Base-by-base conservation (phyloP, 2,797 vertebrate species). In the Chloroceryle amazona region DNA sequence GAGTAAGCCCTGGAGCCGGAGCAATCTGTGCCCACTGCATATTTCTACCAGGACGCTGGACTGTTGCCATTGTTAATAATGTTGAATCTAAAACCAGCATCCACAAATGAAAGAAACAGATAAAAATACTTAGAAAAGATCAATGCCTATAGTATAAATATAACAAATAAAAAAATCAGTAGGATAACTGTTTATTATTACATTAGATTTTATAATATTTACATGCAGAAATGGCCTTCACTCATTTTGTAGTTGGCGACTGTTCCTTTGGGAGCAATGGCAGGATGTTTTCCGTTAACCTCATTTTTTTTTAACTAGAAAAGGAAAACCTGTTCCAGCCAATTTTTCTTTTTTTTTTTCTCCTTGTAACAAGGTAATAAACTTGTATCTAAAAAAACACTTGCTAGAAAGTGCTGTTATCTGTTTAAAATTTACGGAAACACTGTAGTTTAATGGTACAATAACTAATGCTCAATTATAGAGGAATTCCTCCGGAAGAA, bases 351-450 rank as follows among this genome's bases (percentile, higher is more conserved):
- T 94, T 75, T 20, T 86, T 79, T 33, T 76, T 52, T 26, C 51
- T 78, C 86, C 58, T 23, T 55, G 94, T 95, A 91, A 84, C 70
- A 97, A 94, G 96, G 90, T 97, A 97, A 97, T 97, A 98, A 98
- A 98, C 78, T 97, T 97, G 68, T 97, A 98, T 97, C 96, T 94
- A 97, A 96, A 93, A 97, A 98, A 94, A 68, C 96, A 98, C 95
- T 97, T 98, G 95, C 97, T 97, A 98, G 96, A 98, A 98, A 98
- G 93, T 97, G 94, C 94, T 92, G 91, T 96, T 98, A 97, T 98
- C 97, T 97, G 89, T 97, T 97, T 96, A 95, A 97, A 98, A 97
- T 96, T 98, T 98, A 96, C 91, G 95, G 98, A 98, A 98, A 96
- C 70, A 18, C 67, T 97, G 93, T 81, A 94, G 95, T 97, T 97